A percentile compares a stretch with the other conserved stretches of the same genome.
phyloP scores from a whole-genome alignment of 2,888 invertebrate genomes.

The Lordiphosa fenestrarum region DNA sequence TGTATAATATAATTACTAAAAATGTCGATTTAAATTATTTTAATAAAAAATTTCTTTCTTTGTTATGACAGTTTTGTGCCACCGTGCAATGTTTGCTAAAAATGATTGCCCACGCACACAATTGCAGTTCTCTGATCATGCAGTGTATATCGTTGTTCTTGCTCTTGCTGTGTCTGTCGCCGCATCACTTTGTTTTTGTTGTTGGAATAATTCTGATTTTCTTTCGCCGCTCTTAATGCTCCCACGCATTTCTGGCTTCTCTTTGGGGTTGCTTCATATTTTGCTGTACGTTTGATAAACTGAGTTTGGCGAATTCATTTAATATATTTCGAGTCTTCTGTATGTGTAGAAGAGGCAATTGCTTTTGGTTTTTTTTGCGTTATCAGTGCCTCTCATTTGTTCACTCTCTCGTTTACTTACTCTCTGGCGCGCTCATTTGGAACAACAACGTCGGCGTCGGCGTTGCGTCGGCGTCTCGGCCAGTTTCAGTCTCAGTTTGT shows the following conservation, averaged over 20 bases:
- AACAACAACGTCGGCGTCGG: slow-evolving; percentile 35
- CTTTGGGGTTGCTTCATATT: not conserved
- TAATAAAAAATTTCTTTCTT: too few species aligned
- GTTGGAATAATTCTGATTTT: slow-evolving; percentile 65
- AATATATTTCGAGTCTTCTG: slow-evolving; percentile 1
- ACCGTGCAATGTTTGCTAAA: slow-evolving; percentile 64
- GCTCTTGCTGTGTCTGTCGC: slow-evolving; percentile 42
- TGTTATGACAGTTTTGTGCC: slow-evolving; percentile 27
- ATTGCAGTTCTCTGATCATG: slow-evolving; percentile 44
- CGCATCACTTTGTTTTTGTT: slow-evolving; percentile 60
- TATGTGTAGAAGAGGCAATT: slow-evolving; percentile 16
- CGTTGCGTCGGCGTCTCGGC: slow-evolving; percentile 31
- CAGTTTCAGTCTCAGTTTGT: slow-evolving; percentile 55
- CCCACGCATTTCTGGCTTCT: slow-evolving; percentile 23
- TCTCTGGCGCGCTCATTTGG: slow-evolving; percentile 46
- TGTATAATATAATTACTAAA: too few species aligned
- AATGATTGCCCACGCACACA: slow-evolving; percentile 53
- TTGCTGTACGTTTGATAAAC: not conserved
- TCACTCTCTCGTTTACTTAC: slow-evolving; percentile 1
- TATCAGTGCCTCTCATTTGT: slow-evolving; percentile 47
- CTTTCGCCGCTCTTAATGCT: slow-evolving; percentile 32
- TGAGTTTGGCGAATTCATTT: slow-evolving; percentile 28
- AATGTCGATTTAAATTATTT: too few species aligned
- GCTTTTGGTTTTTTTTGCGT: slow-evolving; percentile 63
- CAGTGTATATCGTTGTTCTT: slow-evolving; percentile 42